Evolutionary conservation across 1,140 invertebrate species (phyloP).

Genomic region (Camponotus pennsylvanicus): DNA sequence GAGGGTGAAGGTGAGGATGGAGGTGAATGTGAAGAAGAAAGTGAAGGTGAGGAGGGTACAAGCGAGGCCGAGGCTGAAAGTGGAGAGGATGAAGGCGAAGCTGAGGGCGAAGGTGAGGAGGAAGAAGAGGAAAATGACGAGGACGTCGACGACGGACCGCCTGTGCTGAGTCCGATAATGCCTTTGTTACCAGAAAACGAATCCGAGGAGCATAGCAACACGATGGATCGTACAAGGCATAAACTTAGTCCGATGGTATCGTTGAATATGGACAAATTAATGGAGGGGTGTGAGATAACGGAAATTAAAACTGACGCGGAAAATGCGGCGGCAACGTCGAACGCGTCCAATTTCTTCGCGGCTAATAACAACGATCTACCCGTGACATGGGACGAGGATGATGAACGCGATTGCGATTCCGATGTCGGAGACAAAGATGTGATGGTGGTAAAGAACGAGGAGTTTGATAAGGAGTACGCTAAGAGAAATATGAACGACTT

Average conservation of each 20-base stretch:
- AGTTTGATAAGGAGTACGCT: slow-evolving; percentile 21
- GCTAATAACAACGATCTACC: slow-evolving; percentile 38
- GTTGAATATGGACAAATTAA: slow-evolving; percentile 64
- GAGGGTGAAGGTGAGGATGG: slow-evolving; percentile 70
- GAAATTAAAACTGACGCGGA: slow-evolving; percentile 68
- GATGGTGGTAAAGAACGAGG: slow-evolving; percentile 65
- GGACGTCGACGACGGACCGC: slow-evolving; percentile 82
- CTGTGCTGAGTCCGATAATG: slow-evolving; percentile 83
- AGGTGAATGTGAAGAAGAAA: slow-evolving; percentile 71
- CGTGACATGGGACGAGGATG: slow-evolving; percentile 55
- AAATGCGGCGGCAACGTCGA: slow-evolving; percentile 58
- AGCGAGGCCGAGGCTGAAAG: slow-evolving; percentile 52
- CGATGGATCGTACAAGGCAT: slow-evolving; percentile 71
- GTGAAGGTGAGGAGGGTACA: not conserved
- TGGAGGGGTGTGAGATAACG: slow-evolving; percentile 57
- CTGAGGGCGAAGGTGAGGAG: not conserved
- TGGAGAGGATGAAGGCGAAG: slow-evolving; percentile 64
- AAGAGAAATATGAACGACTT: slow-evolving; percentile 15
- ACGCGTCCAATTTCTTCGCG: slow-evolving; percentile 42
- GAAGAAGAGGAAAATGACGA: slow-evolving; percentile 28
- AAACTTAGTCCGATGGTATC: slow-evolving; percentile 78
- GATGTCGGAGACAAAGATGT: slow-evolving; percentile 47
- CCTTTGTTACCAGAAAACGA: slow-evolving; percentile 73
- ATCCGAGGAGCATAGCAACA: slow-evolving; percentile 65
- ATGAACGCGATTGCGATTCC: slow-evolving; percentile 37